Evolutionary conservation across 2,113 vertebrate species (phyloP).

Genomic region (Cynoglossus semilaevis): DNA sequence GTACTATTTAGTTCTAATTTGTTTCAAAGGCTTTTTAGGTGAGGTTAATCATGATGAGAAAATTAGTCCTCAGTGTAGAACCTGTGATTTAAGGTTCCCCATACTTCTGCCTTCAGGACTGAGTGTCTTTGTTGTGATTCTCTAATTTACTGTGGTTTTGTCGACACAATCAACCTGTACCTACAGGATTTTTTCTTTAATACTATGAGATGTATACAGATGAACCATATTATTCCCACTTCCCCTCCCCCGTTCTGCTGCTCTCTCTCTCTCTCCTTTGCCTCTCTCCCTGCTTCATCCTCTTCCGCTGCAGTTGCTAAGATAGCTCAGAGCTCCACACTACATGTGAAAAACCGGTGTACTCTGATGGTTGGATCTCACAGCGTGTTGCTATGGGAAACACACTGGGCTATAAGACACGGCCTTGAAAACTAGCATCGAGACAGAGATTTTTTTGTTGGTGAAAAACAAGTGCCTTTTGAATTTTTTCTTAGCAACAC

Average conservation of each 20-base stretch:
- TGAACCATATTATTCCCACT: slow-evolving; percentile 27
- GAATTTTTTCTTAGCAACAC: slow-evolving; percentile 23
- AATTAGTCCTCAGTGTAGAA: slow-evolving; percentile 42
- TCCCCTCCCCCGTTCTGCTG: slow-evolving; percentile 52
- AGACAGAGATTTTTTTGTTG: slow-evolving; percentile 36
- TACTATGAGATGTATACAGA: slow-evolving; percentile 43
- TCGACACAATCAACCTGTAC: slow-evolving; percentile 26
- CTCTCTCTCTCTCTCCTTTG: slow-evolving; percentile 17
- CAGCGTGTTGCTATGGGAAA: slow-evolving; percentile 72
- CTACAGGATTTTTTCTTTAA: slow-evolving; percentile 47
- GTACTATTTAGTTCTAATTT: not conserved
- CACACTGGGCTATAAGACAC: slow-evolving; percentile 51
- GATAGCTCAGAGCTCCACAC: slow-evolving; percentile 44
- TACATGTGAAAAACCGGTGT: slow-evolving; percentile 57
- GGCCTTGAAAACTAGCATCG: slow-evolving; percentile 28
- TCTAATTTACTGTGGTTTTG: slow-evolving; percentile 21
- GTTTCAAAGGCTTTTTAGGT: slow-evolving; percentile 4
- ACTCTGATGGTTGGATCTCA: slow-evolving; percentile 60
- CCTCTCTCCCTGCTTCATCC: slow-evolving; percentile 48
- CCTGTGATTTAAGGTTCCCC: slow-evolving; percentile 45
- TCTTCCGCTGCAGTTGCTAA: slow-evolving; percentile 69
- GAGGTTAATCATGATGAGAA: too few relatives aligned
- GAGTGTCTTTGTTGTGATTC: slow-evolving; percentile 41
- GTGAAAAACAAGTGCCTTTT: too few relatives aligned
- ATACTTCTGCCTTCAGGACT: slow-evolving; percentile 6